Percentiles rank a stretch among this genome's conserved stretches.
Evolutionary conservation across 2,888 invertebrate species (phyloP).

Genomic region (Salpingus planirostris): DNA sequence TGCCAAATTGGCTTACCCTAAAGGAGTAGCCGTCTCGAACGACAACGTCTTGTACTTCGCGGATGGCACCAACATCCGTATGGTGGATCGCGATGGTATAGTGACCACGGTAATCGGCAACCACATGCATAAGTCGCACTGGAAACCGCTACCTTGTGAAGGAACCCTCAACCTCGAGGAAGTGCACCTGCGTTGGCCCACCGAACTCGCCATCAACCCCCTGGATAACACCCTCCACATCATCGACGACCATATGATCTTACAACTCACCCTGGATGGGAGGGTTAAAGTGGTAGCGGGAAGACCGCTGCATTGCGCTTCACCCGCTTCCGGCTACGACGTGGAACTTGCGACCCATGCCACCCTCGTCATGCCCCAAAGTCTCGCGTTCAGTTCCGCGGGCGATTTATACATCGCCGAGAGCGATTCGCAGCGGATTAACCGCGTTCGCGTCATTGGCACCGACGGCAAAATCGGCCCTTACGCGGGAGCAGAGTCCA

Average conservation of each 20-base stretch:
- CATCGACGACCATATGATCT: slow-evolving; percentile 91
- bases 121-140: slow-evolving; percentile 87
- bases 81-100: slow-evolving; percentile 86
- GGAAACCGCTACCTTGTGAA: slow-evolving; percentile 89
- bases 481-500: slow-evolving; percentile 91
- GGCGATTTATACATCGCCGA: slow-evolving; percentile 93
- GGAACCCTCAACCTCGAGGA: slow-evolving; percentile 87
- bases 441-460: slow-evolving; percentile 81
- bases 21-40: slow-evolving; percentile 89
- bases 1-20: slow-evolving; percentile 91
- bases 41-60: slow-evolving; percentile 92
- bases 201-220: slow-evolving; percentile 88
- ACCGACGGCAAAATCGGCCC: slow-evolving; percentile 88
- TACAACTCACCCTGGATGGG: slow-evolving; percentile 85
- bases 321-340: slow-evolving; percentile 69
- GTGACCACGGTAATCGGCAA: slow-evolving; percentile 88
- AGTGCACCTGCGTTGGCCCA: slow-evolving; percentile 93
- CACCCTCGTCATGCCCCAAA: slow-evolving; percentile 86
- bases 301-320: slow-evolving; percentile 84
- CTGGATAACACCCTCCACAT: slow-evolving; percentile 91
- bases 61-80: slow-evolving; percentile 86
- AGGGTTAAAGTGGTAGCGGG: slow-evolving; percentile 90
- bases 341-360: slow-evolving; percentile 85
- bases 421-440: slow-evolving; percentile 90
- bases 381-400: slow-evolving; percentile 85